Base-by-base conservation (phyloP, 2,797 vertebrate genomes). In the Poeciliopsis infans region DNA sequence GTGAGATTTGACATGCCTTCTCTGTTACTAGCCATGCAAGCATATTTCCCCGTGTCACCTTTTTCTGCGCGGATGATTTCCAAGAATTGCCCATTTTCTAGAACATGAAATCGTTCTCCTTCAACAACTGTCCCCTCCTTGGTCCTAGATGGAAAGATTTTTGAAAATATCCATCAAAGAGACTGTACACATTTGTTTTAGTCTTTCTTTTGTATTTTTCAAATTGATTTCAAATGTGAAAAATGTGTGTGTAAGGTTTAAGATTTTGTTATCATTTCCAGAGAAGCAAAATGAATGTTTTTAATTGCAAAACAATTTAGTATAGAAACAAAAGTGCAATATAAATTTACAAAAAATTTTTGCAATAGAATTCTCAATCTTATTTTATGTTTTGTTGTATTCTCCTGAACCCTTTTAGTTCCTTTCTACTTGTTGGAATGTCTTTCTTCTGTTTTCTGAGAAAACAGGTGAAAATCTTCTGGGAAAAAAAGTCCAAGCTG, bases 11-110 rank as follows among this genome's bases (percentile, higher is more conserved):
- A 90, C 78, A 89, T 94, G 49, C 97, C 97, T 83, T 96, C 95
- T 0, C 89, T 88, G 80, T 98, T 99, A 53, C 86, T 89, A 82
- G 96, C 96, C 86, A 90, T 91, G 82, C 98, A 99, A 28, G 91
- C 93, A 1, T 99, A 99, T 0, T 94, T 94, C 5, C 97, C 97
- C 0, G 95, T 94, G 86, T 99, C 97, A 0, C 95, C 93, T 76
- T 96, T 95, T 13, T 89, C 92, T 7, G 95, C 92, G 0, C 77
- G 73, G 69, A 75, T 87, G 92, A 99, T 96, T 91, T 96, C 95
- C 71, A 99, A 88, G 0, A 97, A 97, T 1, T 86, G 81, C 79
- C 97, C 97, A 0, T 96, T 96, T 75, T 91, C 85, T 28, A 94
- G 90, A 15, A 91, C 0, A 7, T 80, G 77, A 20, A 96, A 96